These are phyloP conservation scores for Macropis europaea DNA, from an alignment of 2,888 invertebrate species.

Conservation along the genomic window DNA sequence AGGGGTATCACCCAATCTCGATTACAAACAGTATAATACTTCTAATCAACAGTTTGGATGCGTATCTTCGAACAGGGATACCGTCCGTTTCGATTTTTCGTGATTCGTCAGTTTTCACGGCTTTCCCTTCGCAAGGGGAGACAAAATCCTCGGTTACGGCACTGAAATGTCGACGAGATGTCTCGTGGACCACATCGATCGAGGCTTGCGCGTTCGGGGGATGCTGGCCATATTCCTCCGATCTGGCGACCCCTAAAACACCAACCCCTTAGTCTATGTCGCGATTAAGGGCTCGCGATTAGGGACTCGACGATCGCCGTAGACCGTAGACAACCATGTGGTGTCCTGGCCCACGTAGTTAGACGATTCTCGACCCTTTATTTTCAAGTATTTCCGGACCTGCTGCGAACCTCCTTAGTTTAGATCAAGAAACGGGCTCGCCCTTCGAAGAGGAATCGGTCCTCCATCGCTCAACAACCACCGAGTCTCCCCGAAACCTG, in stretches of 20 bases:
- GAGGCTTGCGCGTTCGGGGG: slow-evolving; percentile 70
- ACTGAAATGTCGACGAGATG: slow-evolving; percentile 62
- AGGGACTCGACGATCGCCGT: slow-evolving; percentile 60
- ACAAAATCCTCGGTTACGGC: slow-evolving; percentile 21
- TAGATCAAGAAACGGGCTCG: slow-evolving; percentile 22
- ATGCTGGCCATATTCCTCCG: slow-evolving; percentile 65
- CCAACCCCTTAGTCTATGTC: slow-evolving; percentile 70
- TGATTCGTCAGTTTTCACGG: too few relatives aligned
- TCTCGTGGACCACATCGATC: slow-evolving; percentile 72
- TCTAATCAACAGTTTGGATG: too few relatives aligned
- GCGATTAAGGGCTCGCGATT: slow-evolving; percentile 67
- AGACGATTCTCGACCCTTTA: slow-evolving; percentile 48
- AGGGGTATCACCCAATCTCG: too few relatives aligned
- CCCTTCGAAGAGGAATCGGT: slow-evolving; percentile 3
- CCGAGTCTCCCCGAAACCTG: slow-evolving; percentile 1
- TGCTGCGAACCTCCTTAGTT: slow-evolving; percentile 42
- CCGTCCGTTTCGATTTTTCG: too few relatives aligned
- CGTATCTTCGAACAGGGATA: too few relatives aligned
- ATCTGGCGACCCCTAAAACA: slow-evolving; percentile 68
- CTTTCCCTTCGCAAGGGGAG: slow-evolving; percentile 8
- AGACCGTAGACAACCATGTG: slow-evolving; percentile 69
- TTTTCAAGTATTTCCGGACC: slow-evolving; percentile 44
- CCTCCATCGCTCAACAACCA: neutral
- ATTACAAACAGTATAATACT: too few relatives aligned
- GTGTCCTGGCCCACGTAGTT: slow-evolving; percentile 65